Conservation (phyloP, 2,797 vertebrate species). For the Aphelocoma californica region DNA sequence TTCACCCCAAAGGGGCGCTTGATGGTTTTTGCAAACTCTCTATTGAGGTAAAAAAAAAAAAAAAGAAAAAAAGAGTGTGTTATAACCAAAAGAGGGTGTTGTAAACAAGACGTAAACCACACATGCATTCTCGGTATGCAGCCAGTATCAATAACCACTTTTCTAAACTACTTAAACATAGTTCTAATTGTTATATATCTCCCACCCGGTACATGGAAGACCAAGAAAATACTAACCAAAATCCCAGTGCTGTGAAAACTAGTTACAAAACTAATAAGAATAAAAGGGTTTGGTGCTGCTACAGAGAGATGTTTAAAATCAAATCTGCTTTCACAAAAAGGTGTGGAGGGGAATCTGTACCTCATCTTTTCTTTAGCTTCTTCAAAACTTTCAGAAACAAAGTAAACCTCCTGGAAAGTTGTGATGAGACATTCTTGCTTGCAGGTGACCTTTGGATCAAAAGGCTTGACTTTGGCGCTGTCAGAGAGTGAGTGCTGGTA, state of each 20-base stretch:
- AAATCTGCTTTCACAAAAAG: neutral
- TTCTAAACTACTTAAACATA: neutral
- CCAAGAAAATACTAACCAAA: neutral
- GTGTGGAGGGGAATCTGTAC: slow-evolving; percentile 49
- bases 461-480: slow-evolving; percentile 87
- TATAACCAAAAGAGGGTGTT: neutral
- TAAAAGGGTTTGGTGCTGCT: neutral
- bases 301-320: neutral
- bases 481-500: slow-evolving; percentile 88
- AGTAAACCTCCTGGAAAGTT: slow-evolving; percentile 94
- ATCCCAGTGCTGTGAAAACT: neutral
- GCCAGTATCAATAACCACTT: neutral
- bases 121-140: neutral
- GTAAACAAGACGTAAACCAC: neutral
- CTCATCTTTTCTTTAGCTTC: slow-evolving; percentile 97
- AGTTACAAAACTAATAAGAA: neutral
- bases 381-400: slow-evolving; percentile 95
- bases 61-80: neutral
- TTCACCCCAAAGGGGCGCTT: slow-evolving; percentile 93
- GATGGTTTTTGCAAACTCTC: slow-evolving; percentile 98
- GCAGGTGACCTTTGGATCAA: slow-evolving; percentile 89
- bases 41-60: slow-evolving; percentile 57
- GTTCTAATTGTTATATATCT: neutral
- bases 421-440: slow-evolving; percentile 96
- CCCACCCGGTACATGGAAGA: neutral